Base-by-base conservation (phyloP, 2,888 invertebrate genomes). In the Drosophila setosimentum region DNA sequence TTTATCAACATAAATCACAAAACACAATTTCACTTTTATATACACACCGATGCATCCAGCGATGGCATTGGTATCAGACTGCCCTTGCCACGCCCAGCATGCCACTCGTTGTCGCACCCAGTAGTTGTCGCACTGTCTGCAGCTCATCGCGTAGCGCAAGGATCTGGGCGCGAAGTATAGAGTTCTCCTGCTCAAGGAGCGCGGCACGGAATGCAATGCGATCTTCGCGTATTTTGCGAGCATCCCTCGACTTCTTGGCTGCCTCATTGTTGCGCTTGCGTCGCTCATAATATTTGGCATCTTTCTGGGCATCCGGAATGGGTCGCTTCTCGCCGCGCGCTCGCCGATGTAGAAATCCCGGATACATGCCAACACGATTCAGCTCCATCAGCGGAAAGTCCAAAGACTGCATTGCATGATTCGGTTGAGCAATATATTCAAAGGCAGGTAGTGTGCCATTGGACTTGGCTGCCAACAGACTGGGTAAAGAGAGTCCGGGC, bases 241-340 rank as follows among this genome's bases (percentile, higher is more conserved):
- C 97, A 92, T 98, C 98, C 33, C 98, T 93, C 0, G 97, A 97
- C 92, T 98, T 98, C 93, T 98, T 98, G 0, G 98, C 98, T 0
- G 98, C 98, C 91, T 97, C 96, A 92, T 98, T 98, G 93, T 98
- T 98, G 11, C 98, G 94, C 90, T 96, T 95, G 69, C 98, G 94
- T 51, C 98, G 94, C 92, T 98, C 98, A 92, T 96, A 98, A 93
- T 98, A 98, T 92, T 97, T 97, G 72, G 96, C 96, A 87, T 98
- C 98, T 90, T 98, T 98, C 91, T 97, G 95, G 57, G 97, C 97
- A 0, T 96, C 95, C 0, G 98, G 98, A 62, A 98, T 98, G 0
- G 98, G 96, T 62, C 97, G 95, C 91, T 97, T 97, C 91, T 97
- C 97, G 0, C 97, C 96, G 4, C 97, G 94, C 0, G 96, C 95